Percentiles rank a stretch among this genome's conserved stretches.
phyloP scores from a whole-genome alignment of 1,140 invertebrate species.

The Drosophila lacertosa region DNA sequence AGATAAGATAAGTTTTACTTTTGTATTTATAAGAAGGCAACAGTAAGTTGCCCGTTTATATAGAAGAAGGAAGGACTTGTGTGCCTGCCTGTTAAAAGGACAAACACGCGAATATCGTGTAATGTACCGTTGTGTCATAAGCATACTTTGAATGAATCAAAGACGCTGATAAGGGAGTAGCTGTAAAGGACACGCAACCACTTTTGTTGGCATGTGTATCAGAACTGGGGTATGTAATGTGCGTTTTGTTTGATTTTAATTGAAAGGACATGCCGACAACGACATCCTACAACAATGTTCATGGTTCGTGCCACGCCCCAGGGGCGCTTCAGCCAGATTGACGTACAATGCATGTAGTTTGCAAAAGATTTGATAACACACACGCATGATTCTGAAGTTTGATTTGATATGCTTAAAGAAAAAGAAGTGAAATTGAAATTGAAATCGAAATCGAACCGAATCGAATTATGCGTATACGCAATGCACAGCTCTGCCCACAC shows the following conservation, averaged over 20 bases:
- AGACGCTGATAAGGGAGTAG: not conserved
- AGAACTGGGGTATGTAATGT: slow-evolving; percentile 8
- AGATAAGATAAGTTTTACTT: no score
- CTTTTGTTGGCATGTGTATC: slow-evolving; percentile 50
- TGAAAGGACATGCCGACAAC: slow-evolving; percentile 54
- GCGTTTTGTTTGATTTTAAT: slow-evolving; percentile 72
- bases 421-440: slow-evolving; percentile 54
- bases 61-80: not conserved
- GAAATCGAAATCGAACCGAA: slow-evolving; percentile 41
- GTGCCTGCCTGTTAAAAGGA: slow-evolving; percentile 5
- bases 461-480: slow-evolving; percentile 52
- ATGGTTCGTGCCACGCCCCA: not conserved
- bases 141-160: slow-evolving; percentile 24
- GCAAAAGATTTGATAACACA: slow-evolving; percentile 26
- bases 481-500: slow-evolving; percentile 20
- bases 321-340: slow-evolving; percentile 41
- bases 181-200: not conserved
- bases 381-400: slow-evolving; percentile 47
- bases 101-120: slow-evolving; percentile 40
- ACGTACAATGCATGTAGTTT: slow-evolving; percentile 32
- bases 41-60: no score
- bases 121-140: slow-evolving; percentile 28
- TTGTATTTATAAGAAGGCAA: no score
- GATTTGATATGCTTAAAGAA: slow-evolving; percentile 60
- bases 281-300: slow-evolving; percentile 33